Conservation (phyloP, 2,113 vertebrate genomes). For the Nothoprocta perdicaria region DNA sequence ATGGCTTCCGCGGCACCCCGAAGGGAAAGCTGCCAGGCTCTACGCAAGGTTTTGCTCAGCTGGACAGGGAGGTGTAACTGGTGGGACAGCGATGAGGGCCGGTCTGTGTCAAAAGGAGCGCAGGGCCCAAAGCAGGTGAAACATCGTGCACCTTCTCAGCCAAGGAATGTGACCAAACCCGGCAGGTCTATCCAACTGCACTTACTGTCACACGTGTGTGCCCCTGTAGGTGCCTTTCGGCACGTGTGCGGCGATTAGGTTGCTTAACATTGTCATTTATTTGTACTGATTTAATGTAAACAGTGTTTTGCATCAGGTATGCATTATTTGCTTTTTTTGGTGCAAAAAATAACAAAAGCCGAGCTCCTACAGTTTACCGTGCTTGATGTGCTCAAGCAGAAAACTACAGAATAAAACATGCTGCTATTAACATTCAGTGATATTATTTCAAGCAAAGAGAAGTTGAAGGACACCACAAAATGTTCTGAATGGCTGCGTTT, state of each 20-base stretch:
- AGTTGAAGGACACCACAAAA: not conserved
- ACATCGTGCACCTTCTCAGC: fast-evolving
- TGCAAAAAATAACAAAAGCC: not conserved
- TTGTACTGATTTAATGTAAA: not conserved
- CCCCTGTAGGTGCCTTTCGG: not conserved
- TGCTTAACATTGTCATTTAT: not conserved
- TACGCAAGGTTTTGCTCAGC: fast-evolving
- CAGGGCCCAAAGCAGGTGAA: fast-evolving
- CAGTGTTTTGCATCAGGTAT: not conserved
- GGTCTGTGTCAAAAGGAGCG: fast-evolving
- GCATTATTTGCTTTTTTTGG: not conserved
- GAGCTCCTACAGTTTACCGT: not conserved
- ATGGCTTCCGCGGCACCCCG: not conserved
- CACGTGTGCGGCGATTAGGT: not conserved
- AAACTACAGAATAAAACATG: not conserved
- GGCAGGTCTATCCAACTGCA: not conserved
- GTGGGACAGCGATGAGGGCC: fast-evolving
- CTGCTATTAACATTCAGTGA: not conserved
- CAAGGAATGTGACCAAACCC: not conserved
- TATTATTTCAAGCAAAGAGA: not conserved
- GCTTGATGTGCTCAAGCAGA: not conserved
- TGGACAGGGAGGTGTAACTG: not conserved
- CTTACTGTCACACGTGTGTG: not conserved
- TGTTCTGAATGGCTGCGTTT: not conserved
- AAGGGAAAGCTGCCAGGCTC: not conserved